Evolutionary conservation across 2,113 vertebrate species (phyloP).

Genomic region (Psettodes erumei): DNA sequence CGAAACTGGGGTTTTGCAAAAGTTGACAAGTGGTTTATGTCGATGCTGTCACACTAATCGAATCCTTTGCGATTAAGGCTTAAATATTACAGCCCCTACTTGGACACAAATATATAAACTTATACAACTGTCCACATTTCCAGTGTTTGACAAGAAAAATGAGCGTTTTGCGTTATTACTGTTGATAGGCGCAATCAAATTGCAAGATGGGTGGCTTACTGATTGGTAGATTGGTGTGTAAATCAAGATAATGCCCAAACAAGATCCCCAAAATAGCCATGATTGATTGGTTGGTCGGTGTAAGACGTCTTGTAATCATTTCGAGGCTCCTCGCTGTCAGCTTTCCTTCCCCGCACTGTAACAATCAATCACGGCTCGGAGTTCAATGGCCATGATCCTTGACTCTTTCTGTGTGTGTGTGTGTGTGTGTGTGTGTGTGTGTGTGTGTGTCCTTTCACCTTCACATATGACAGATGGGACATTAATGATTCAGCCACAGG

Average conservation of each 20-base stretch:
- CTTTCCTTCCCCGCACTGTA: constrained; percentile 38
- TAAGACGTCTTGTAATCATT: constrained; percentile 39
- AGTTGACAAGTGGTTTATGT: constrained; percentile 5
- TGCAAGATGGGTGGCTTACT: neutral
- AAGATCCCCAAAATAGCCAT: constrained; percentile 22
- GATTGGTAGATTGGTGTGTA: constrained; percentile 12
- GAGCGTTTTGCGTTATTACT: neutral
- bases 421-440: constrained; percentile 19
- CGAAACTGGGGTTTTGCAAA: neutral
- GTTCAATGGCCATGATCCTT: constrained; percentile 52
- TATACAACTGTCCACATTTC: neutral
- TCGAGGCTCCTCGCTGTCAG: constrained; percentile 41
- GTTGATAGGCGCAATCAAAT: neutral
- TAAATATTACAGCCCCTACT: neutral
- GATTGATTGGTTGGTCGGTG: constrained; percentile 41
- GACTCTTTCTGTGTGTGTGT: constrained; percentile 20
- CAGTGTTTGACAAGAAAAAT: neutral
- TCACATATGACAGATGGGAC: constrained; percentile 48
- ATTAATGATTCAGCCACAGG: constrained; percentile 54
- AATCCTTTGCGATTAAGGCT: neutral
- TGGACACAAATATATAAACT: neutral
- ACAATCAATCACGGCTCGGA: constrained; percentile 51
- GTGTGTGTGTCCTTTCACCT: constrained; percentile 29
- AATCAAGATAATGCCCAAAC: constrained; percentile 36
- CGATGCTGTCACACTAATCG: neutral